phyloP scores from a whole-genome alignment of 1,140 invertebrate genomes.

The Plodia interpunctella region DNA sequence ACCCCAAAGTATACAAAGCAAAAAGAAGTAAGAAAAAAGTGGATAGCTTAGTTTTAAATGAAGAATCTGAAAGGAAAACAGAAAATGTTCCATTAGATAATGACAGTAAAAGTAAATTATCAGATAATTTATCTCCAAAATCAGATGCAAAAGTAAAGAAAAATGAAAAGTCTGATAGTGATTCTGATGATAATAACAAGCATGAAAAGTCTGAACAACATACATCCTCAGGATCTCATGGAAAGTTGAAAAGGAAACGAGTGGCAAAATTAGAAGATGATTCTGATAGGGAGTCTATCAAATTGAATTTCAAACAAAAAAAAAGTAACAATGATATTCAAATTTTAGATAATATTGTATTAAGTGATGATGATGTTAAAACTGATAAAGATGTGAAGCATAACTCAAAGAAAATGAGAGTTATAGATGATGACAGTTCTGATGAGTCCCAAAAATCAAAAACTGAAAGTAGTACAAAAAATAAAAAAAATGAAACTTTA shows the following conservation, averaged over 20 bases:
- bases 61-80: neutral
- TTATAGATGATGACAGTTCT: slow-evolving; percentile 30
- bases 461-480: neutral
- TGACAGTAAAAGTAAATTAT: neutral
- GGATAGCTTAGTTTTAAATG: too few relatives aligned
- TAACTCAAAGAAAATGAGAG: slow-evolving; percentile 26
- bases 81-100: neutral
- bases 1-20: slow-evolving; percentile 3
- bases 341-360: slow-evolving; percentile 8
- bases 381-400: neutral
- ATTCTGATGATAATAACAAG: slow-evolving; percentile 10
- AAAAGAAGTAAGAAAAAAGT: slow-evolving; percentile 1
- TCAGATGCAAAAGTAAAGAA: slow-evolving; percentile 7
- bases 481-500: neutral
- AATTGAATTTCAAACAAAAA: slow-evolving; percentile 1
- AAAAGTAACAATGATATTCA: neutral
- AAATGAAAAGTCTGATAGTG: neutral
- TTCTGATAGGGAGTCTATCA: neutral
- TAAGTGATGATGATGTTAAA: slow-evolving; percentile 6
- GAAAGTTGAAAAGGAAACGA: slow-evolving; percentile 1
- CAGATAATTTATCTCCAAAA: neutral
- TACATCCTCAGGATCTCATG: neutral
- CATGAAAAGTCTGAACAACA: neutral
- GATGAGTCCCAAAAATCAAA: slow-evolving; percentile 8
- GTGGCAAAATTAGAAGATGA: neutral